Evolutionary conservation across 2,113 vertebrate genomes (phyloP).

Genomic region (Circaetus gallicus): DNA sequence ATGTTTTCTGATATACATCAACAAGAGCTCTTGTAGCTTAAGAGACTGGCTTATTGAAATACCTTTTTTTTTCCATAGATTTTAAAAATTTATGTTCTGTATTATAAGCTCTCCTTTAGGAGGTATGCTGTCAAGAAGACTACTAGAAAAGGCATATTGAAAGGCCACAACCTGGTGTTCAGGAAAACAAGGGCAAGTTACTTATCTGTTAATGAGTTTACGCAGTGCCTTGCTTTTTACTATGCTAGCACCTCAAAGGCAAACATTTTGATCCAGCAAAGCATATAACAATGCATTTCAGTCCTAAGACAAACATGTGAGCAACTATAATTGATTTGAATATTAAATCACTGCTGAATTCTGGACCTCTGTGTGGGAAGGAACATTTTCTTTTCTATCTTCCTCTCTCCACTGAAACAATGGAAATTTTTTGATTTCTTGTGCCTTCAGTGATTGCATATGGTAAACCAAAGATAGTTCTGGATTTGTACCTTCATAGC

Average conservation of each 20-base stretch:
- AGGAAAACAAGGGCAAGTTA: not conserved
- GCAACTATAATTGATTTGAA: not conserved
- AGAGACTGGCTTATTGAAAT: not conserved
- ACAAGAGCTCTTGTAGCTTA: not conserved
- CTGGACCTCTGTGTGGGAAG: not conserved
- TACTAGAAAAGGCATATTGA: not conserved
- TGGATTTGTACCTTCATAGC: not conserved
- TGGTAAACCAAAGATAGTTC: not conserved
- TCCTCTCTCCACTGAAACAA: not conserved
- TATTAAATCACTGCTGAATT: not conserved
- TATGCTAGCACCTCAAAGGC: not conserved
- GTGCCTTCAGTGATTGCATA: not conserved
- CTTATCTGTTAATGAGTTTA: not conserved
- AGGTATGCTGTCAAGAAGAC: not conserved
- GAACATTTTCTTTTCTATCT: not conserved
- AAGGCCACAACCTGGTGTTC: not conserved
- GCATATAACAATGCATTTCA: not conserved
- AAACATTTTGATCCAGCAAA: not conserved
- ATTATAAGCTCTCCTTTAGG: not conserved
- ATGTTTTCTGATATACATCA: not conserved
- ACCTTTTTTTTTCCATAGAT: accelerated
- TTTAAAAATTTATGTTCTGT: not conserved
- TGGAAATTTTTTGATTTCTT: not conserved
- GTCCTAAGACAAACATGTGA: not conserved
- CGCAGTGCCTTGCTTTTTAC: not conserved